These are phyloP conservation scores for Lycaon pictus DNA, from an alignment of 2,113 vertebrate species.

Conservation along the genomic window DNA sequence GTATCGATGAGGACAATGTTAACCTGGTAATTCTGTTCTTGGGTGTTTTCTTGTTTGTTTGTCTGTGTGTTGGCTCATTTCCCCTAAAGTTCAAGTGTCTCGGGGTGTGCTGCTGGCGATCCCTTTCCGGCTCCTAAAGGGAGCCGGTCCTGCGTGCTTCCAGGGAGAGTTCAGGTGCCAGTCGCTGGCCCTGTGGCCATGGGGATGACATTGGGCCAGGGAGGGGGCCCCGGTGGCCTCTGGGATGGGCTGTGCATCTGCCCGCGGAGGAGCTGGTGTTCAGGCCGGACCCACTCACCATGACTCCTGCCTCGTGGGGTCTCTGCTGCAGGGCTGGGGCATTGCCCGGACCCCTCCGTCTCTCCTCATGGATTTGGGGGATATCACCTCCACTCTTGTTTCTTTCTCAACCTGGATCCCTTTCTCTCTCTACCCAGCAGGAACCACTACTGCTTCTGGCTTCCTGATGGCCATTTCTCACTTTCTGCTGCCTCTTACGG, in stretches of 20 bases:
- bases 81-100: no score
- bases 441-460: neutral
- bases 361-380: fast-evolving
- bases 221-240: fast-evolving
- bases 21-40: no score
- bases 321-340: neutral
- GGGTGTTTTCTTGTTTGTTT: neutral
- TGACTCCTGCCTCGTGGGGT: neutral
- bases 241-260: no score
- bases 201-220: neutral
- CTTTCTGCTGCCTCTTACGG: neutral
- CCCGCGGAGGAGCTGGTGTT: neutral
- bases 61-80: no score
- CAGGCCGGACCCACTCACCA: fast-evolving
- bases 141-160: neutral
- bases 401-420: neutral
- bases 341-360: fast-evolving
- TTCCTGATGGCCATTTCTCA: neutral
- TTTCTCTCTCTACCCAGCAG: neutral
- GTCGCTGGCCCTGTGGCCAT: neutral
- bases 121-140: neutral
- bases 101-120: fast-evolving
- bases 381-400: fast-evolving
- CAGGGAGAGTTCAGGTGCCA: fast-evolving
- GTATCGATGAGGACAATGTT: fast-evolving